Base-by-base conservation (phyloP, 2,113 vertebrate species). In the Smithornis capensis region DNA sequence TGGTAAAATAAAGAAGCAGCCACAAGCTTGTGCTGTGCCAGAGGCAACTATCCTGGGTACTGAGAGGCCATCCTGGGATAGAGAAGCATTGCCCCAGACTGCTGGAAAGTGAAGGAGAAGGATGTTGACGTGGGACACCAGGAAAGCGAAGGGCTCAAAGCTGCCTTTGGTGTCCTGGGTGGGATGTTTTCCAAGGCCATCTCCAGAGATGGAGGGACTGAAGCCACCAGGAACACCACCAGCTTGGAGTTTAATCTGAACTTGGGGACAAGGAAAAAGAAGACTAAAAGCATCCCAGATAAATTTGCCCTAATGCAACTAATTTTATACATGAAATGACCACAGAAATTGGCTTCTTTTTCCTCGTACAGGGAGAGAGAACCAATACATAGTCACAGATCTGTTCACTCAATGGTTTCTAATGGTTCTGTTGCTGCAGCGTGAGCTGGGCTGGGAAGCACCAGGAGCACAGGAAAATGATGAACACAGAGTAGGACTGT, bases 91-190 rank as follows among this genome's bases (percentile, higher is more conserved):
- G 28, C 21, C 62, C 35, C 62, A 79, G 75, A 25, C 28, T 2
- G 5, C 35, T 29, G n/a, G 79, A 68, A 75, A 71, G 38, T 2
- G 6, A 87, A 82, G 45, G 28, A 87, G 63, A 67, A 65, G 68
- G 65, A 31, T 17, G 19, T 1, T 4, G 4, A 47, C 2, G 1
- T 21, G 6, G 4, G 29, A 33, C 42, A 28, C 12, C 5, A 4
- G 78, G 15, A 44, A 53, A 75, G 38, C 1, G 2, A 77, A 0
- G 0, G 65, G 15, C 38, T 79, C 63, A 68, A 64, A 83, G 57
- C 10, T 91, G 86, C n/a, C 12, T 57, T 84, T 1, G 1, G 17
- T 83, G 67, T 40, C 13, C 52, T 15, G 6, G 13, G 12, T 1
- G 0, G 37, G 12, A 83, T 37, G 12, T 83, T 73, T 91, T 76